Evolutionary conservation across 2,888 invertebrate genomes (phyloP), one percentile per base, ranked within the genome.

Genomic region (Nephrotoma appendiculata): DNA sequence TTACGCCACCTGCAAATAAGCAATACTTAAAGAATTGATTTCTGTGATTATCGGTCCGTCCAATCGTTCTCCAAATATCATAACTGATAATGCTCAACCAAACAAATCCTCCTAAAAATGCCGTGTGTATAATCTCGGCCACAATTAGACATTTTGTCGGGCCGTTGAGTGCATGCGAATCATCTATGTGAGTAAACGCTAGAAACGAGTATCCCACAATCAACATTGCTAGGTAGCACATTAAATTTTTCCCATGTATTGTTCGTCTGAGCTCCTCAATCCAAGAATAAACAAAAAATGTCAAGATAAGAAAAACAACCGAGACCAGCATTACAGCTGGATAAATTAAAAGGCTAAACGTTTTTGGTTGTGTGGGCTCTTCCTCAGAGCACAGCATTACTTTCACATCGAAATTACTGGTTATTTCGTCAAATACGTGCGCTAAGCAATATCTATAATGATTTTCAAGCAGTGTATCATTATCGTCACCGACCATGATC

Each of bases 11-110:
- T 2, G 57, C 41, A 57, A 42, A 86, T n/a, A 41, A 12, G n/a
- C 52, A 52, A 31, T 86, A 86, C 4, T 41, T 41, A 42, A 86
- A 41, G 9, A 86, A 86, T 41, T 42, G 43, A 57, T 45, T 48
- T 86, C 84, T 84, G n/a, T 84, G 42, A 84, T 84, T 84, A 15
- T 43, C 84, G 5, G 43, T 44, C 6, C 44, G 43, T 9, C 52
- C 52, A 86, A 86, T 41, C 4, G 86, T 86, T 92, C 96, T 95
- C 95, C 96, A 97, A 89, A 97, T 95, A 90, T 97, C 97, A 90
- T 96, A 95, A 90, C 96, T 96, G 93, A 97, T 97, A 41, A 96
- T 95, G 90, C 96, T 96, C 89, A 97, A 93, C 97, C 97, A 97
- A 90, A 96, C 95, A 92, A 97, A 97, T 89, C 96, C 95, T n/a